These are phyloP conservation scores for Bothrops alternatus DNA, from an alignment of 2,797 vertebrate species.

Conservation along the genomic window DNA sequence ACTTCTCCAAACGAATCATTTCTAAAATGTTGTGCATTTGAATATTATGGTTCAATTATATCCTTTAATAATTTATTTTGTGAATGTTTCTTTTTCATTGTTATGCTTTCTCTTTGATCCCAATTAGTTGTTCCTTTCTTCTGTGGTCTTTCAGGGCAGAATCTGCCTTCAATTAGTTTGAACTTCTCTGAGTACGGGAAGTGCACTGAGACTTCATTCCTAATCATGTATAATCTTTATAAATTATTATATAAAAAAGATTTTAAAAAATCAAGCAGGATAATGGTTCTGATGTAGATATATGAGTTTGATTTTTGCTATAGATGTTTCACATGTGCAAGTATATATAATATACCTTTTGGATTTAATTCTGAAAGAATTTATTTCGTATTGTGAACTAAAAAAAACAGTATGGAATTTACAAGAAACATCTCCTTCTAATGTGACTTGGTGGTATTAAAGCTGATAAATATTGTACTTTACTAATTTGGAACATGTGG, in stretches of 20 bases:
- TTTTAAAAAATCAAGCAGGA: not conserved
- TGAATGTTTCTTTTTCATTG: not conserved
- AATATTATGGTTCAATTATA: slow-evolving; percentile 9
- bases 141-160: not conserved
- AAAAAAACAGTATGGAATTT: slow-evolving; percentile 23
- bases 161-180: not conserved
- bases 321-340: not conserved
- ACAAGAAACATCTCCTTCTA: not conserved
- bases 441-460: not conserved
- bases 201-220: not conserved
- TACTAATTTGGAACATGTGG: not conserved
- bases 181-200: not conserved
- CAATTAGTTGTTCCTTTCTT: not conserved
- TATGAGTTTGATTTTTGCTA: not conserved
- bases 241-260: not conserved
- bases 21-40: slow-evolving; percentile 23
- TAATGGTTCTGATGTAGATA: slow-evolving; percentile 4
- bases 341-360: slow-evolving; percentile 4
- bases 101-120: slow-evolving; percentile 13
- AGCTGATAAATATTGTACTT: slow-evolving; percentile 16
- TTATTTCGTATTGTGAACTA: slow-evolving; percentile 26
- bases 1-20: slow-evolving; percentile 30
- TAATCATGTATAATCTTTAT: not conserved
- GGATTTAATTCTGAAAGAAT: slow-evolving; percentile 39
- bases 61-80: slow-evolving; percentile 14